A percentile compares a stretch with the other conserved stretches of the same genome.
Evolutionary conservation across 2,797 vertebrate genomes (phyloP).

Genomic region (Sebastiscus albofasciatus): DNA sequence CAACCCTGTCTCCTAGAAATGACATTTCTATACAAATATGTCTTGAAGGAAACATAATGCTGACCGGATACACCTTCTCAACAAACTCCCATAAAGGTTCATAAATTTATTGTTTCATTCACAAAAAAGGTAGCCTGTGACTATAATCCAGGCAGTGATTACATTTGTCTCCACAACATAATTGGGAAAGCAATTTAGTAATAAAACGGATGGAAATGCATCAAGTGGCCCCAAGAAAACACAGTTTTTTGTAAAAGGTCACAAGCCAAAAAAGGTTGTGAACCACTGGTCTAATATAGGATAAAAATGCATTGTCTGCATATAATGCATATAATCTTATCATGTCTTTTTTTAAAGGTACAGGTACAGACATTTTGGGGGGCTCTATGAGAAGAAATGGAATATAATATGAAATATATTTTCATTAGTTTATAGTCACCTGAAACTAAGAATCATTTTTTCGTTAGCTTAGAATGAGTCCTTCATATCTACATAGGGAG

Average conservation of each 20-base stretch:
- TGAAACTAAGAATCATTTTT: no score
- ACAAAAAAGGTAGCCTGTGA: slow-evolving; percentile 20
- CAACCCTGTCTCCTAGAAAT: neutral
- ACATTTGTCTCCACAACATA: slow-evolving; percentile 25
- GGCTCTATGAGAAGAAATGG: no score
- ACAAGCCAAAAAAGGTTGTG: neutral
- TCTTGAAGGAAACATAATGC: neutral
- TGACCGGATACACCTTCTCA: neutral
- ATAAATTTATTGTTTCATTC: slow-evolving; percentile 14
- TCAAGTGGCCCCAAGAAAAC: neutral
- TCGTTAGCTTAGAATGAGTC: no score
- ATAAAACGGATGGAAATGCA: slow-evolving; percentile 2
- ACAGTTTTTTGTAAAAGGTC: neutral
- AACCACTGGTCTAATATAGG: neutral
- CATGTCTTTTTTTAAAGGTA: neutral
- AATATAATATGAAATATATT: no score
- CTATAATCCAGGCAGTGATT: slow-evolving; percentile 23
- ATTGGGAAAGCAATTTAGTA: slow-evolving; percentile 23
- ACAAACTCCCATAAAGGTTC: neutral
- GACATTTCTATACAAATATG: neutral
- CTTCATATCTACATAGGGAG: no score
- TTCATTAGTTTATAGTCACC: no score
- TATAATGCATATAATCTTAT: neutral
- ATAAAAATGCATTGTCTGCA: neutral
- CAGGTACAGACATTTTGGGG: no score